Percentiles rank a stretch among this genome's conserved stretches.
These are phyloP conservation scores for Erithacus rubecula DNA, from an alignment of 2,797 vertebrate species.

Conservation along the genomic window DNA sequence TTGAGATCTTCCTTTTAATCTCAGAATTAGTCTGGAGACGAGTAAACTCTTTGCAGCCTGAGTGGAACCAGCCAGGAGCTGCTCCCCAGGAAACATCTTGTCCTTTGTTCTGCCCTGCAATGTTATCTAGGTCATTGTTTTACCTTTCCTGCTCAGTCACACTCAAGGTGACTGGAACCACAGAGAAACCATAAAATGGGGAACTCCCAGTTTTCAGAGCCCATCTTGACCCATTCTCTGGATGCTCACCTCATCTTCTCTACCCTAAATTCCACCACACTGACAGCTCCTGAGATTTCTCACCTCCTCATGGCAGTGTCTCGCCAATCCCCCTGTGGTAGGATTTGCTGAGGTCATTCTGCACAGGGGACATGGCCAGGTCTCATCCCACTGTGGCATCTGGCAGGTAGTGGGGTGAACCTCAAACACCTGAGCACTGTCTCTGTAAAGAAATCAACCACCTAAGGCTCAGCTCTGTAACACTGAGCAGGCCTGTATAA, in stretches of 20 bases:
- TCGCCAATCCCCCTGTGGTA: rapidly evolving
- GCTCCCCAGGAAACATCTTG: neutral
- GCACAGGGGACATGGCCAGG: neutral
- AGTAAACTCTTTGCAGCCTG: neutral
- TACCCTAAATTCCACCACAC: neutral
- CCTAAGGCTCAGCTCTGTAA: neutral
- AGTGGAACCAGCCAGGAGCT: neutral
- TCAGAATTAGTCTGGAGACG: neutral
- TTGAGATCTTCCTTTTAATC: neutral
- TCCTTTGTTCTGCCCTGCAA: constrained; percentile 1
- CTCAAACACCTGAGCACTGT: neutral
- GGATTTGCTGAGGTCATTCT: neutral
- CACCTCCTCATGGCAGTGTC: rapidly evolving
- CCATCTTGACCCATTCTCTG: neutral
- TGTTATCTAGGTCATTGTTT: constrained; percentile 39
- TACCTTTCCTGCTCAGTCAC: neutral
- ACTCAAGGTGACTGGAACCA: neutral
- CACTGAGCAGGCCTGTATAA: neutral
- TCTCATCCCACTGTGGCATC: neutral
- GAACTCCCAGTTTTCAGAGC: neutral
- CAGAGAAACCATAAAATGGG: neutral
- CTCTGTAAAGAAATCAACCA: neutral
- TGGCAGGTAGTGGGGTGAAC: neutral
- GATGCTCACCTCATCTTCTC: neutral
- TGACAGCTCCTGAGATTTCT: neutral